Evolutionary conservation across 2,113 vertebrate genomes (phyloP), one percentile per base, ranked within the genome.

Genomic region (Polypterus senegalus): DNA sequence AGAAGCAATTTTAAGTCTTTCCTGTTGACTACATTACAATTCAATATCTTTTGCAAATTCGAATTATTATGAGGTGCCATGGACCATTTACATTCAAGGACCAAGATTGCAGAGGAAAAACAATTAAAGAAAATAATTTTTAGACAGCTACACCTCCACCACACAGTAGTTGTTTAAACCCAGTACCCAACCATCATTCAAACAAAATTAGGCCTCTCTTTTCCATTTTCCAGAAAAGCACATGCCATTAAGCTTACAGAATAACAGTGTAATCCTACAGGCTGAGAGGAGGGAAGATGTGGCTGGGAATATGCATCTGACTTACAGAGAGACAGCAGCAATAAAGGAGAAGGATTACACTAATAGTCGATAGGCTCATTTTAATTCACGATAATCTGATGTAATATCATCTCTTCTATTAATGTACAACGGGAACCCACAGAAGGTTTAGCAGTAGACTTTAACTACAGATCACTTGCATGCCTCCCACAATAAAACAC

Each of bases 331-430:
- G 74, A 65, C 48, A 69, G 73, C 73, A 72, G 74, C 70, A 72
- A 77, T 80, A 77, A 80, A 83, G 81, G 81, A 85, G 76, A 79
- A 76, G 81, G 81, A 85, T 85, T 82, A 85, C 79, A 81, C 76
- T 81, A 80, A 80, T 77, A 80, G 73, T 77, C 79, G 72, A 80
- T 76, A 82, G 60, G 80, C 74, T 65, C 65, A 58, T 64, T 49
- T 76, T 81, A 77, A 82, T 79, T 82, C 81, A 79, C 70, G 76
- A 76, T 82, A 81, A 84, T 79, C 81, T 82, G 81, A 76, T 77
- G 81, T 78, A 74, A 79, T 79, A 79, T 77, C 76, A 69, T 74
- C 72, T 76, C 82, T 79, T 80, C 77, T 81, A 76, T 79, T 77
- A 75, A 73, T 74, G 48, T 59, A 9, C 49, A 54, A 65, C 62